phyloP scores from a whole-genome alignment of 2,888 invertebrate species.

The Hydrotaea cyrtoneurina region DNA sequence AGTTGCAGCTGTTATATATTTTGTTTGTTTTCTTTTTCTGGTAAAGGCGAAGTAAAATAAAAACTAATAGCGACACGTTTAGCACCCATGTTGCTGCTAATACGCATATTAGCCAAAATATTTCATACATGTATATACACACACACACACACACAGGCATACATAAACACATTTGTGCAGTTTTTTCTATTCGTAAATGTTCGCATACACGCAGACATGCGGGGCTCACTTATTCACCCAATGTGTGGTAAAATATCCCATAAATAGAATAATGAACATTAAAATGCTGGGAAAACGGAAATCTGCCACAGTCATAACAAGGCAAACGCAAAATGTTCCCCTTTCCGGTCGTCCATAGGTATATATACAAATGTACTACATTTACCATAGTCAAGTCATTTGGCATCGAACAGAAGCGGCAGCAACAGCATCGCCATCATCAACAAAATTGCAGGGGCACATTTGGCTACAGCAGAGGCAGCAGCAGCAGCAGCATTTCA shows the following conservation, averaged over 20 bases:
- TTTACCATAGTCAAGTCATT: neutral
- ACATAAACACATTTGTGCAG: neutral
- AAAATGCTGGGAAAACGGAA: constrained; percentile 55
- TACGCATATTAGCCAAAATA: constrained; percentile 30
- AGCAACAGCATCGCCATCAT: constrained; percentile 13
- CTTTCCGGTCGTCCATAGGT: neutral
- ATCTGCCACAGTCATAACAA: constrained; percentile 62
- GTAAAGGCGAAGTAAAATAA: constrained; percentile 21
- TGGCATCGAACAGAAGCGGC: neutral
- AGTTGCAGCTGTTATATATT: constrained; percentile 7
- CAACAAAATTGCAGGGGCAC: constrained; percentile 21
- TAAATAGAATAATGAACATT: constrained; percentile 53
- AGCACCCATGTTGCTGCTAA: constrained; percentile 29
- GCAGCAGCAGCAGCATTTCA: constrained; percentile 43
- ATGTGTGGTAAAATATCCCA: constrained; percentile 40
- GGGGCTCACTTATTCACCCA: constrained; percentile 28
- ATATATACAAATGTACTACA: neutral
- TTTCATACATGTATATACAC: constrained; percentile 1
- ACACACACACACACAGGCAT: neutral
- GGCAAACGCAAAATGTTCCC: constrained; percentile 46
- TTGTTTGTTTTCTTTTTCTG: neutral
- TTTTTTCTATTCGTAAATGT: neutral
- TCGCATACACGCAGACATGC: neutral
- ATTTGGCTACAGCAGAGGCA: constrained; percentile 33
- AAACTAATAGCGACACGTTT: constrained; percentile 39